phyloP scores from a whole-genome alignment of 2,113 vertebrate species.

The Antigone vipio region DNA sequence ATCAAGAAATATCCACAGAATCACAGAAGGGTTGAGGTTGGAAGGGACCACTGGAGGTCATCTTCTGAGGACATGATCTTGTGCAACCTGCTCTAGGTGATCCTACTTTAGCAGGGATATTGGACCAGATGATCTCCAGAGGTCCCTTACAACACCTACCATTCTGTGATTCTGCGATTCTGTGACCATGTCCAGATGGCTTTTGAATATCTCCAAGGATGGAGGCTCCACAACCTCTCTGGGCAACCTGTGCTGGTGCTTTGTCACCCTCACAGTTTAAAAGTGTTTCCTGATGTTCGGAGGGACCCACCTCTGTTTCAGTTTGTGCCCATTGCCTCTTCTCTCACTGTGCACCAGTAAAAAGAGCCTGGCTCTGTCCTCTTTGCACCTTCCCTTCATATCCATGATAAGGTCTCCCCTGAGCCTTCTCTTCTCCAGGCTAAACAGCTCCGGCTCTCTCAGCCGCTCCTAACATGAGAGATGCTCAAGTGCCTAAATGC shows the following conservation, averaged over 20 bases:
- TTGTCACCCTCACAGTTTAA: not conserved
- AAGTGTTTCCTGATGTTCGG: not conserved
- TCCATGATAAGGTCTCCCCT: not conserved
- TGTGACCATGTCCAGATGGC: not conserved
- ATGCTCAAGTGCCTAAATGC: not conserved
- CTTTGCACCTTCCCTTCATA: not conserved
- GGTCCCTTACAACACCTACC: too few species aligned
- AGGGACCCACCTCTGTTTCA: not conserved
- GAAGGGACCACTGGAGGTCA: not conserved
- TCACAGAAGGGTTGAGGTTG: not conserved
- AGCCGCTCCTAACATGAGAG: not conserved
- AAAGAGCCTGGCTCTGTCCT: not conserved
- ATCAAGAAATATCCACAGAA: not conserved
- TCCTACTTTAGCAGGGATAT: too few species aligned
- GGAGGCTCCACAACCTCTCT: not conserved
- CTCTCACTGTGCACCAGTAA: not conserved
- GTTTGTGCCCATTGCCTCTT: not conserved
- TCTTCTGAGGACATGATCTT: too few species aligned
- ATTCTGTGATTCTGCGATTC: too few species aligned
- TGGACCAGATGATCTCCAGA: too few species aligned
- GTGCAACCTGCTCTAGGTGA: too few species aligned
- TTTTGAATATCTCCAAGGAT: not conserved
- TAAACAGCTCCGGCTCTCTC: not conserved
- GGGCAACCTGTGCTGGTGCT: not conserved
- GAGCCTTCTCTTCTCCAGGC: not conserved